Evolutionary conservation across 2,797 vertebrate species (phyloP).

Genomic region (Cercopithecus diana): DNA sequence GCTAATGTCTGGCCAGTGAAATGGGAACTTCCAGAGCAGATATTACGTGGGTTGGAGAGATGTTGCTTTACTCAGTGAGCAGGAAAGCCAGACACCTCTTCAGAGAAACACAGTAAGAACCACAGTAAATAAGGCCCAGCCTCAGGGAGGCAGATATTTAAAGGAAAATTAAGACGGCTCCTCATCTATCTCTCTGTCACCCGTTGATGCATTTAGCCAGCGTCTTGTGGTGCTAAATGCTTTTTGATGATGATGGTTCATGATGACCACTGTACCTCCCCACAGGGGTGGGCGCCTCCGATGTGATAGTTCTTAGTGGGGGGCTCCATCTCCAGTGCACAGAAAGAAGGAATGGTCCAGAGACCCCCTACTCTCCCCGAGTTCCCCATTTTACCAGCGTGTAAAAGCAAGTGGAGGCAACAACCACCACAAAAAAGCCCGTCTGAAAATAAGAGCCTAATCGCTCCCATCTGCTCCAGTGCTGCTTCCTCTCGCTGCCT

Average conservation of each 20-base stretch:
- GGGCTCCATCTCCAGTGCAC: background rate
- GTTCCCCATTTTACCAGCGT: background rate
- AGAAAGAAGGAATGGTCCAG: background rate
- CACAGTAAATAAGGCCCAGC: constrained; percentile 16
- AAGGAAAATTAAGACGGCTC: constrained; percentile 18
- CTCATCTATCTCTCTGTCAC: constrained; percentile 48
- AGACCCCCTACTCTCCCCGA: background rate
- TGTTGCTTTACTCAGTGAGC: background rate
- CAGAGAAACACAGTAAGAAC: background rate
- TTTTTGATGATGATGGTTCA: background rate
- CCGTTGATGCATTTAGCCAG: background rate
- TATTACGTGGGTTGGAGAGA: background rate
- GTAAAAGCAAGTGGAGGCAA: constrained; percentile 76
- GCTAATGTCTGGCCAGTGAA: background rate
- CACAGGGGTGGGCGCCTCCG: background rate
- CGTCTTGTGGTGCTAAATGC: background rate
- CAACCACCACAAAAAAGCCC: constrained; percentile 69
- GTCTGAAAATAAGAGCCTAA: constrained; percentile 85
- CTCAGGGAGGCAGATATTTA: constrained; percentile 1
- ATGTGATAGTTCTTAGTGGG: too few species aligned
- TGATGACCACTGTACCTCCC: background rate
- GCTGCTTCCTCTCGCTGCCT: constrained; percentile 83
- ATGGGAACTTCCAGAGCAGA: background rate
- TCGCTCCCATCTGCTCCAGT: constrained; percentile 86
- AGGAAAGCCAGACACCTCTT: background rate